phyloP scores from a whole-genome alignment of 2,888 invertebrate species.

The Adela reaumurella region DNA sequence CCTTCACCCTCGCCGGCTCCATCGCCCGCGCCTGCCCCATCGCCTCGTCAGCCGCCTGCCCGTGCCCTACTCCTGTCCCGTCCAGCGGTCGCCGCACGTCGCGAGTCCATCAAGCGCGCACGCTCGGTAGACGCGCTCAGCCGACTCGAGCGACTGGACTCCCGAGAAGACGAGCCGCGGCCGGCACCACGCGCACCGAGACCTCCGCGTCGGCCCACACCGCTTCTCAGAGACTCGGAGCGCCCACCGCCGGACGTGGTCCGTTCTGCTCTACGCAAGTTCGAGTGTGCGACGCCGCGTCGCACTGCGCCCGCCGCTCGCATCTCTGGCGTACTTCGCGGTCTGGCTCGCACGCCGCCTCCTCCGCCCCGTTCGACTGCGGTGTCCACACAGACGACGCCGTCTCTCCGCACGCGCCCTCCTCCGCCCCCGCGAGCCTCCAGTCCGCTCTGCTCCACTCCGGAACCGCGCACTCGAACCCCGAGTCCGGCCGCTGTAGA shows the following conservation, averaged over 20 bases:
- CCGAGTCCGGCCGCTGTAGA: constrained; percentile 8
- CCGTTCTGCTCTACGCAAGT: constrained; percentile 78
- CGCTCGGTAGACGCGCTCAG: constrained; percentile 82
- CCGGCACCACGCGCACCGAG: constrained; percentile 24
- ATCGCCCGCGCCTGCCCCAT: constrained; percentile 22
- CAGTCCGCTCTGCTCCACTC: constrained; percentile 17
- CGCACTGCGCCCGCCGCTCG: constrained; percentile 50
- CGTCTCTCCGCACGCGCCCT: constrained; percentile 12
- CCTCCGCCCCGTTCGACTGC: constrained; percentile 17
- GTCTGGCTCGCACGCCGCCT: constrained; percentile 23
- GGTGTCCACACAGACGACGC: constrained; percentile 12
- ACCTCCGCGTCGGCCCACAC: constrained; percentile 50
- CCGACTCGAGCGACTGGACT: constrained; percentile 51
- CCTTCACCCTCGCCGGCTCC: constrained; percentile 25
- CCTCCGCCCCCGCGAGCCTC: constrained; percentile 25
- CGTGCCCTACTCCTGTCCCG: constrained; percentile 17
- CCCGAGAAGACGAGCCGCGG: constrained; percentile 55
- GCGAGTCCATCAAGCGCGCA: constrained; percentile 72
- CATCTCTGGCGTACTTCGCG: constrained; percentile 35
- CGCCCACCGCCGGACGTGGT: constrained; percentile 88
- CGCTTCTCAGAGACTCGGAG: constrained; percentile 69
- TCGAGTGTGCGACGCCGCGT: constrained; percentile 66
- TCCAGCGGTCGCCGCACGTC: constrained; percentile 44
- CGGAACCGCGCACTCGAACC: constrained; percentile 14
- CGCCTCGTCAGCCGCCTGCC: constrained; percentile 30